Percentiles rank a stretch among this genome's conserved stretches.
phyloP scores from a whole-genome alignment of 2,888 invertebrate genomes.

The Cremastinae sp. region DNA sequence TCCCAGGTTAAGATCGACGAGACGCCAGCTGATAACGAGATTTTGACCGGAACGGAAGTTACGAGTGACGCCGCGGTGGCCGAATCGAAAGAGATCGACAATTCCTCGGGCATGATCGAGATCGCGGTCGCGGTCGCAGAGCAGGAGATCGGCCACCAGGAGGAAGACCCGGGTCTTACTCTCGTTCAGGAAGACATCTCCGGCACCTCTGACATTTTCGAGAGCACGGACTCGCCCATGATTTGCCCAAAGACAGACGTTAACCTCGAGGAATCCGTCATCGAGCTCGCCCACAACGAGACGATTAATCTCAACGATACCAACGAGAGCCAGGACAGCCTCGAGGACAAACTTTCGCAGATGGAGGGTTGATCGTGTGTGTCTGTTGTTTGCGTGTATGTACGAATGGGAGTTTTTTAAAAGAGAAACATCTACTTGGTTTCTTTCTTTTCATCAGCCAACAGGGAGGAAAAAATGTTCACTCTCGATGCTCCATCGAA shows the following conservation, averaged over 20 bases:
- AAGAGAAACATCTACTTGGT: background rate
- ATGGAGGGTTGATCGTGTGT: constrained; percentile 74
- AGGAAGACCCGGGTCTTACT: constrained; percentile 52
- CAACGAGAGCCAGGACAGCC: constrained; percentile 78
- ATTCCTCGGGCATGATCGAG: constrained; percentile 36
- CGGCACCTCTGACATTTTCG: constrained; percentile 71
- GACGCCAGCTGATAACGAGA: background rate
- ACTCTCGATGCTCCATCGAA: too few relatives aligned
- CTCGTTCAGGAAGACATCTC: constrained; percentile 68
- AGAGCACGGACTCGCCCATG: constrained; percentile 59
- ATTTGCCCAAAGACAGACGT: constrained; percentile 57
- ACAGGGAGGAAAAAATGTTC: too few relatives aligned
- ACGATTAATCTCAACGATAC: constrained; percentile 77
- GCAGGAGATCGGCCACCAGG: constrained; percentile 60
- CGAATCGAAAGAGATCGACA: constrained; percentile 31
- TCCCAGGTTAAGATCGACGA: constrained; percentile 44
- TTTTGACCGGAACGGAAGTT: constrained; percentile 9
- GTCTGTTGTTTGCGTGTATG: background rate
- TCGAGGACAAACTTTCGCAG: constrained; percentile 78
- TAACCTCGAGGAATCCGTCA: constrained; percentile 70
- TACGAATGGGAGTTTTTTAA: background rate
- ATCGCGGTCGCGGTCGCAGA: constrained; percentile 47
- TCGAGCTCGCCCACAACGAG: constrained; percentile 72
- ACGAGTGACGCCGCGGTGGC: constrained; percentile 25
- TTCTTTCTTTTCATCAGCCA: background rate